Evolutionary conservation across 2,797 vertebrate species (phyloP).

Genomic region (Pipistrellus nathusii): DNA sequence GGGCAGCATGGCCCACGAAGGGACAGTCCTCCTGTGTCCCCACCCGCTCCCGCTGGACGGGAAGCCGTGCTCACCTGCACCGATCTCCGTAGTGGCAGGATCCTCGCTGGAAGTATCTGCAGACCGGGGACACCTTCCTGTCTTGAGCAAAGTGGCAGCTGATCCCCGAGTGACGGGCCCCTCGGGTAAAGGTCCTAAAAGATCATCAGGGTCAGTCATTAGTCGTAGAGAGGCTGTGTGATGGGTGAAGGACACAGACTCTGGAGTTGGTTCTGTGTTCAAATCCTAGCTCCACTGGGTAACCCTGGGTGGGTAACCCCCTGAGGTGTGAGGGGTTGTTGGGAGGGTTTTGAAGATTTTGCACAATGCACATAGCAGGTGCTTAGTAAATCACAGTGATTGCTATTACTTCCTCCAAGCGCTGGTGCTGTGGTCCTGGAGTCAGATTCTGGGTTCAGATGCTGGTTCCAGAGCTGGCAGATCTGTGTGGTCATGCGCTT

Average conservation of each 20-base stretch:
- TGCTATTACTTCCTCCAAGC: neutral
- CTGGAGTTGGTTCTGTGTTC: neutral
- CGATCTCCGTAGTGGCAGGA: constrained; percentile 91
- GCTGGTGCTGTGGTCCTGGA: neutral
- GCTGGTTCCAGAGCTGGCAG: neutral
- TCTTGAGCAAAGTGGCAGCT: constrained; percentile 89
- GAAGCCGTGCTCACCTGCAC: constrained; percentile 89
- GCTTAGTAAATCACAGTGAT: neutral
- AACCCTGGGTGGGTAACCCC: neutral
- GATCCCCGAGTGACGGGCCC: constrained; percentile 87
- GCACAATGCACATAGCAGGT: neutral
- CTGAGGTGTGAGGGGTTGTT: neutral
- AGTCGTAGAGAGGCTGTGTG: neutral
- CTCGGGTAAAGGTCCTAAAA: constrained; percentile 89
- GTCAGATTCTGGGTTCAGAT: neutral
- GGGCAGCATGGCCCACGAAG: no score
- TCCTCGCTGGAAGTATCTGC: constrained; percentile 92
- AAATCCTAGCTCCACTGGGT: neutral
- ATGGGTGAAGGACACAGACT: neutral
- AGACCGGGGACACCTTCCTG: constrained; percentile 85
- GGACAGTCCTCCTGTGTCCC: no score
- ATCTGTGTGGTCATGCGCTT: neutral
- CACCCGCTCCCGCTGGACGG: rapidly evolving
- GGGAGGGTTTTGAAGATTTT: neutral
- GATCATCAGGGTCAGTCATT: neutral